A percentile compares a stretch with the other conserved stretches of the same genome.
phyloP scores from a whole-genome alignment of 2,113 vertebrate species.

The Channa argus region DNA sequence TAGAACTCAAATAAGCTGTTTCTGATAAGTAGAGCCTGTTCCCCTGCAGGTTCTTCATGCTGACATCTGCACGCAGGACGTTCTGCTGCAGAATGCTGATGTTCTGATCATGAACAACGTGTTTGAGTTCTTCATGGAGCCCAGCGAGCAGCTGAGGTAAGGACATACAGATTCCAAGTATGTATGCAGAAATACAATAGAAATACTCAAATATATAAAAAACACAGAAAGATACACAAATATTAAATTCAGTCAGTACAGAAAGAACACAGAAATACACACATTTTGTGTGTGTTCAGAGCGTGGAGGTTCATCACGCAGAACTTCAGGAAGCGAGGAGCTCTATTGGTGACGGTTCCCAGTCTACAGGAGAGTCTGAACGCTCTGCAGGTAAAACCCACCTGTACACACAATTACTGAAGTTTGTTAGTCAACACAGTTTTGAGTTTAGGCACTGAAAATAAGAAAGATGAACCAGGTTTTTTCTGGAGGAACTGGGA shows the following conservation, averaged over 20 bases:
- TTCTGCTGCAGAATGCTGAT: conserved; percentile 88
- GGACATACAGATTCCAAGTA: neutral
- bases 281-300: conserved; percentile 73
- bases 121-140: conserved; percentile 95
- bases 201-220: neutral
- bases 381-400: conserved; percentile 83
- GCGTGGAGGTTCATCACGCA: conserved; percentile 89
- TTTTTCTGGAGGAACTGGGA: too few species aligned
- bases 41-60: conserved; percentile 87
- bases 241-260: neutral
- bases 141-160: conserved; percentile 88
- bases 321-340: conserved; percentile 85
- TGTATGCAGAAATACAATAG: neutral
- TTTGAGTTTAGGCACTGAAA: too few species aligned
- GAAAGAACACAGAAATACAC: neutral
- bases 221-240: neutral
- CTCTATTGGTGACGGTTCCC: conserved; percentile 90
- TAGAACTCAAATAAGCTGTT: neutral
- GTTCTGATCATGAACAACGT: conserved; percentile 96
- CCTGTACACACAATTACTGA: neutral
- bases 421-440: too few species aligned
- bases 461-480: too few species aligned
- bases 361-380: conserved; percentile 87
- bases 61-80: conserved; percentile 87
- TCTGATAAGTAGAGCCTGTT: neutral